A percentile compares a stretch with the other conserved stretches of the same genome.
Evolutionary conservation across 2,888 invertebrate genomes (phyloP).

Genomic region (Drosophila cognata): DNA sequence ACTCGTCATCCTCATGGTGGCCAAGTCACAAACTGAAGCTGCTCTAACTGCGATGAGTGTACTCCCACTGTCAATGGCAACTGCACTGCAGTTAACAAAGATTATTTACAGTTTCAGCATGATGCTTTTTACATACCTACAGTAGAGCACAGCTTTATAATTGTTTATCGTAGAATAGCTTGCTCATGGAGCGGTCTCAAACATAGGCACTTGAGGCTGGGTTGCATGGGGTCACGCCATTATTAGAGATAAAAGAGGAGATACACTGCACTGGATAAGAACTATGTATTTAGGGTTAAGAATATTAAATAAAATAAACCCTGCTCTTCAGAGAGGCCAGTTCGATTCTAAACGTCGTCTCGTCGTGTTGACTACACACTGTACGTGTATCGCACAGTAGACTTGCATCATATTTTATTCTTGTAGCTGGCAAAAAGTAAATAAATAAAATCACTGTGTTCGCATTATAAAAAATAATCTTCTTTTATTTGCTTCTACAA

Average conservation of each 20-base stretch:
- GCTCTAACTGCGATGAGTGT: constrained; percentile 54
- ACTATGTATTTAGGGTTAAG: no score
- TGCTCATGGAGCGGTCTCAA: no score
- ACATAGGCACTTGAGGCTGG: no score
- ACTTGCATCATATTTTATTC: neutral
- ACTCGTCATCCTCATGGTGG: constrained; percentile 63
- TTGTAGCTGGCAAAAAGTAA: neutral
- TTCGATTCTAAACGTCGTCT: no score
- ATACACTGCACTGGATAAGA: no score
- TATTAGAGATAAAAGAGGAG: no score
- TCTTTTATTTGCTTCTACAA: neutral
- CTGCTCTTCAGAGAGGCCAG: no score
- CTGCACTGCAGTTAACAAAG: constrained; percentile 66
- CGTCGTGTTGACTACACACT: no score
- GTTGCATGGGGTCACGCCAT: no score
- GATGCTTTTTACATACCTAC: constrained; percentile 59
- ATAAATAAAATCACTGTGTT: neutral
- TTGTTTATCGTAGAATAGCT: neutral
- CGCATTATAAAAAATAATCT: neutral
- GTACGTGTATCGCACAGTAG: neutral
- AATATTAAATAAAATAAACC: no score
- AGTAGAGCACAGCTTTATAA: constrained; percentile 1
- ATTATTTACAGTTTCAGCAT: constrained; percentile 68
- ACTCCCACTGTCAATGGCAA: constrained; percentile 61
- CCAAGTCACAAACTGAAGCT: constrained; percentile 56